phyloP scores from a whole-genome alignment of 2,888 invertebrate species.

The Cacoxenus indagator region DNA sequence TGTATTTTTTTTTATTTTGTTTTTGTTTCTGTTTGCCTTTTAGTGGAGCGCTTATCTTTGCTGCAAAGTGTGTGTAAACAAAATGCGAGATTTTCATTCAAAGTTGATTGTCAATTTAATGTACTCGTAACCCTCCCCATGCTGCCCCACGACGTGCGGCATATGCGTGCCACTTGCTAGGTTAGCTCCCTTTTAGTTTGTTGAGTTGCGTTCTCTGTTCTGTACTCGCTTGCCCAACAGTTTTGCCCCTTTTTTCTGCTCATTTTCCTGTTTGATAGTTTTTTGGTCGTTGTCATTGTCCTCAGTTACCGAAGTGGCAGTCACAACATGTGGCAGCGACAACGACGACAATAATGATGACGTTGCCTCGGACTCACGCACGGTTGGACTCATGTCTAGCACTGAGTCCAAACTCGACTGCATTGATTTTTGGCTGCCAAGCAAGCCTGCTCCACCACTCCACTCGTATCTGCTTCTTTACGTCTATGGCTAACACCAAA shows the following conservation, averaged over 20 bases:
- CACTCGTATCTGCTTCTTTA: no score
- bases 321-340: conserved; percentile 3
- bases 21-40: neutral
- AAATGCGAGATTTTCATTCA: conserved; percentile 43
- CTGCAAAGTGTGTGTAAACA: neutral
- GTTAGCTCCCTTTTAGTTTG: neutral
- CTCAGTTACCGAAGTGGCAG: neutral
- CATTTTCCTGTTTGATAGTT: neutral
- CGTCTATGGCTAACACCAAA: no score
- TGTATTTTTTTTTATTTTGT: neutral
- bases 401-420: neutral
- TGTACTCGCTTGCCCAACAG: neutral
- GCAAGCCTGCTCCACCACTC: no score
- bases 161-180: neutral
- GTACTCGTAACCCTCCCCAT: neutral
- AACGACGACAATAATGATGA: neutral
- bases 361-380: neutral
- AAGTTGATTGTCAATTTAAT: conserved; percentile 52
- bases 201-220: neutral
- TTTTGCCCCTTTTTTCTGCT: neutral
- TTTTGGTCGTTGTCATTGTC: conserved; percentile 12
- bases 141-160: neutral
- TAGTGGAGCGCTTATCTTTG: neutral
- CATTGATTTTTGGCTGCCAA: conserved; percentile 13
- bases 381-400: neutral